Conservation (phyloP, 2,888 invertebrate genomes). For the Gymnocheta viridis region DNA sequence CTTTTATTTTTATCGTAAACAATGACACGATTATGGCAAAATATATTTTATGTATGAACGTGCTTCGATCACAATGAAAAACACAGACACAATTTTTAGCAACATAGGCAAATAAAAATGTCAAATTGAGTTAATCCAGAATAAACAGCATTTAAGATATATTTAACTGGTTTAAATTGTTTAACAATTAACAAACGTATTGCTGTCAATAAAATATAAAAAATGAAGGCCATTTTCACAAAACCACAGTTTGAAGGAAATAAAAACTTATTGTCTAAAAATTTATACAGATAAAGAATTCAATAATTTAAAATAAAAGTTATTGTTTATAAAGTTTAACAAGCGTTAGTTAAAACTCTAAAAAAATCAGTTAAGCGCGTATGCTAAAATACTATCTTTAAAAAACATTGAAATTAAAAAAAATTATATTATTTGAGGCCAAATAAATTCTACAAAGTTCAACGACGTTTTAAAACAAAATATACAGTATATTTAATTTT, state of each 20-base stretch:
- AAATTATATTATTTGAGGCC: not conserved
- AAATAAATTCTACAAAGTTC: slow-evolving; percentile 4
- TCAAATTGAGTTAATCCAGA: slow-evolving; percentile 35
- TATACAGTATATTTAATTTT: not conserved
- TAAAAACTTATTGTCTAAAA: not conserved
- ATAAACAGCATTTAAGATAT: slow-evolving; percentile 11
- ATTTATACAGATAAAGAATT: not conserved
- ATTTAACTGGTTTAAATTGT: slow-evolving; percentile 41
- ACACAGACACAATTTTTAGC: slow-evolving; percentile 9
- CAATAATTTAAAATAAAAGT: not conserved
- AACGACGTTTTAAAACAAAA: slow-evolving; percentile 12
- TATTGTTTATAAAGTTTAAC: not conserved
- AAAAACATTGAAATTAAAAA: not conserved
- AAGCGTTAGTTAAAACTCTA: not conserved
- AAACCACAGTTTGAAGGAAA: not conserved
- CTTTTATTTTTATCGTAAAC: slow-evolving; percentile 2
- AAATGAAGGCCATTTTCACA: not conserved
- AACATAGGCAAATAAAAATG: not conserved
- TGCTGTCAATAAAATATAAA: slow-evolving; percentile 5
- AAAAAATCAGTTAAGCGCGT: not conserved
- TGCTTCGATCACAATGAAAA: slow-evolving; percentile 21
- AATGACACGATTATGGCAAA: not conserved
- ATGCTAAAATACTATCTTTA: not conserved
- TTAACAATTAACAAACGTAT: slow-evolving; percentile 34
- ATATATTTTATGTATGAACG: slow-evolving; percentile 2